Percentiles rank a stretch among this genome's conserved stretches.
Conservation (phyloP, 2,888 invertebrate species). For the Globia sparganii region DNA sequence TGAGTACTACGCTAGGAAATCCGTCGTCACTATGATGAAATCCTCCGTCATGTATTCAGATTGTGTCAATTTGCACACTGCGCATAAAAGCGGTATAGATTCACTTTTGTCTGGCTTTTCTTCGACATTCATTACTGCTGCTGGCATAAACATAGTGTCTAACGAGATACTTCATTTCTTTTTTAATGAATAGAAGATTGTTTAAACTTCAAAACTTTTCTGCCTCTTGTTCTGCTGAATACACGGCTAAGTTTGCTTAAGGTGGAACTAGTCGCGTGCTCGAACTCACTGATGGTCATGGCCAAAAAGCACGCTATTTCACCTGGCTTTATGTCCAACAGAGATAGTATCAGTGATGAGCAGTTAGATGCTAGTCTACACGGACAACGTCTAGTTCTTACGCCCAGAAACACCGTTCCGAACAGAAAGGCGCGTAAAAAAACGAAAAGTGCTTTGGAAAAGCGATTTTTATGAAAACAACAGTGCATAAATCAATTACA, state of each 20-base stretch:
- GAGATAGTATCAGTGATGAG: too few species aligned
- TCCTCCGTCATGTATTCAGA: neutral
- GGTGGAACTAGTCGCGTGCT: too few species aligned
- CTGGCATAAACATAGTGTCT: neutral
- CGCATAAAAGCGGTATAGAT: neutral
- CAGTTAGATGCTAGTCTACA: too few species aligned
- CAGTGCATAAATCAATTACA: too few species aligned
- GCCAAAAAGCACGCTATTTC: too few species aligned
- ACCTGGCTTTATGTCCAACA: too few species aligned
- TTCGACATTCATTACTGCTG: neutral
- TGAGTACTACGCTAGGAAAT: neutral
- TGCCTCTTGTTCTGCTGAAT: constrained; percentile 2
- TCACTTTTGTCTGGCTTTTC: constrained; percentile 3
- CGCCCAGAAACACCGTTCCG: too few species aligned
- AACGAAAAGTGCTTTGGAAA: too few species aligned
- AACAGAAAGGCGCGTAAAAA: too few species aligned
- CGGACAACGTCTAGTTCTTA: too few species aligned
- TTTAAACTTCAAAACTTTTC: neutral
- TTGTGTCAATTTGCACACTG: constrained; percentile 25
- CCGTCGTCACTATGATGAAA: constrained; percentile 13
- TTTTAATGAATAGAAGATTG: neutral
- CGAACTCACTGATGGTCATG: too few species aligned
- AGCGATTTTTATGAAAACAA: too few species aligned
- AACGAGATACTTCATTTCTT: neutral
- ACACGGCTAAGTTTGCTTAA: neutral